These are phyloP conservation scores for Harpalus rufipes DNA, from an alignment of 2,888 invertebrate species.

Conservation along the genomic window DNA sequence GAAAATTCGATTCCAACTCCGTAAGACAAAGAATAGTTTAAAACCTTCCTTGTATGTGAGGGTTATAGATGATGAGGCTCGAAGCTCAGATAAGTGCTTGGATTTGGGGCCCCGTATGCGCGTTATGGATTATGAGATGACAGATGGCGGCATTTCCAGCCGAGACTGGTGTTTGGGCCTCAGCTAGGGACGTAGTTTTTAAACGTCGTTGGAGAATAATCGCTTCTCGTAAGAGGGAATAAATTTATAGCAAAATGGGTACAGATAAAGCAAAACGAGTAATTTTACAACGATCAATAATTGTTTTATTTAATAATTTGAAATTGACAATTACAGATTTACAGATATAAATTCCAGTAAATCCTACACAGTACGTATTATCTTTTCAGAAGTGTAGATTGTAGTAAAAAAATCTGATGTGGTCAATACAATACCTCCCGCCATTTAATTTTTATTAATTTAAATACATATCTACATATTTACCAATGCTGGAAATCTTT, in stretches of 20 bases:
- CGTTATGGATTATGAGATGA: slow-evolving; percentile 24
- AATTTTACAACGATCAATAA: background rate
- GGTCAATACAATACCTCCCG: too few relatives aligned
- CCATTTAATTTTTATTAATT: too few relatives aligned
- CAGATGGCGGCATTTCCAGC: background rate
- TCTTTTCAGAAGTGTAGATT: too few relatives aligned
- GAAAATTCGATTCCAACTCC: background rate
- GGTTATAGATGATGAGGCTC: background rate
- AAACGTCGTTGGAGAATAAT: slow-evolving; percentile 20
- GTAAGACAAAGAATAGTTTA: background rate
- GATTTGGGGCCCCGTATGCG: background rate
- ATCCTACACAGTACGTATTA: too few relatives aligned
- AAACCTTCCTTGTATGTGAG: background rate
- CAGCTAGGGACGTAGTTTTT: background rate
- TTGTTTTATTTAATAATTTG: background rate
- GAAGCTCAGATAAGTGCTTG: background rate
- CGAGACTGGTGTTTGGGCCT: background rate
- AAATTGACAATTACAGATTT: too few relatives aligned
- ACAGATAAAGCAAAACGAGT: background rate
- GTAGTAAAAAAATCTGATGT: too few relatives aligned
- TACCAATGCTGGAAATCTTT: too few relatives aligned
- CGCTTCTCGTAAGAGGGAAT: background rate
- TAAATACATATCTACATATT: too few relatives aligned
- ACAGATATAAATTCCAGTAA: too few relatives aligned
- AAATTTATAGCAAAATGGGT: background rate